These are phyloP conservation scores for Lithobates pipiens DNA, from an alignment of 2,797 vertebrate genomes.

Conservation along the genomic window DNA sequence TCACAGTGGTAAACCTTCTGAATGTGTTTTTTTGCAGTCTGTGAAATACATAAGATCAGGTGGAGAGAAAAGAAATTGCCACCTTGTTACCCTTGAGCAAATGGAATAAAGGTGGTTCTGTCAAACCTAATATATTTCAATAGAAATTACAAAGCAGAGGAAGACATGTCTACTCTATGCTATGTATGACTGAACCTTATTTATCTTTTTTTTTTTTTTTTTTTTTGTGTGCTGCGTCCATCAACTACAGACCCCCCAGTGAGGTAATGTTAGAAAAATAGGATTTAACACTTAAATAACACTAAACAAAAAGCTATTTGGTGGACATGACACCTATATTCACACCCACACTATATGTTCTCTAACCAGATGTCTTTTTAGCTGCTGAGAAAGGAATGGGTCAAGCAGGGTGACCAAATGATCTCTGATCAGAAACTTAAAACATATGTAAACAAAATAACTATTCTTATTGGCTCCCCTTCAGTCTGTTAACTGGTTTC, in stretches of 20 bases:
- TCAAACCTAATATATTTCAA: conserved; percentile 27
- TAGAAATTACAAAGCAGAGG: conserved; percentile 1
- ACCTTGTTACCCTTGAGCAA: conserved; percentile 35
- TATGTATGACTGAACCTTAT: conserved; percentile 6
- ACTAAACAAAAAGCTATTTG: too few species aligned
- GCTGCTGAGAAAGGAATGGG: too few species aligned
- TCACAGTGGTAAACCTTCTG: conserved; percentile 34
- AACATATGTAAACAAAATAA: too few species aligned
- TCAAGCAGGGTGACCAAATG: too few species aligned
- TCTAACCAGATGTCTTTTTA: too few species aligned
- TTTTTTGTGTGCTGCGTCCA: not conserved
- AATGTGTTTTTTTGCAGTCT: conserved; percentile 21
- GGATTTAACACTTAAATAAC: not conserved
- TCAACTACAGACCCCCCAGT: not conserved
- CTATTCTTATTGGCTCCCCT: too few species aligned
- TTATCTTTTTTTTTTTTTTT: not conserved
- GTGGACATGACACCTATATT: too few species aligned
- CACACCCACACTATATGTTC: too few species aligned
- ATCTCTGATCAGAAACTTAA: too few species aligned
- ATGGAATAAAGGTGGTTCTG: conserved; percentile 33
- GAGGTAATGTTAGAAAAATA: not conserved
- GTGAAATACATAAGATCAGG: conserved; percentile 36
- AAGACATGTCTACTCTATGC: conserved; percentile 5
- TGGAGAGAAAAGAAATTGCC: conserved; percentile 18
- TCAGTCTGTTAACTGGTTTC: too few species aligned